Evolutionary conservation across 1,140 invertebrate species (phyloP).

Genomic region (Polypedilum vanderplanki): DNA sequence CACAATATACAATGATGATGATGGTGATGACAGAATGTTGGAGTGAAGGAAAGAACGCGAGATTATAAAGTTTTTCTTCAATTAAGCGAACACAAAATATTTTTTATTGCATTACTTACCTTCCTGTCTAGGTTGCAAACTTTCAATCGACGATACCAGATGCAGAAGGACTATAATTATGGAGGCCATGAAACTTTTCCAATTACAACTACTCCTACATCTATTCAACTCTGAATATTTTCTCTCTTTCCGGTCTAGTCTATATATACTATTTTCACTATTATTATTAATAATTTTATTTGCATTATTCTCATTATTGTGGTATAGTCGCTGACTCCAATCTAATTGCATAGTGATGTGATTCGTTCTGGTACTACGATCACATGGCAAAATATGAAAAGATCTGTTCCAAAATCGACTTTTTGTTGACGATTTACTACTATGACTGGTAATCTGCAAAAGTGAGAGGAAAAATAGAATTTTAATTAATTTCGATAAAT

Average conservation of each 20-base stretch:
- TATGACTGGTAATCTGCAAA: constrained; percentile 16
- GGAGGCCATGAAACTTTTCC: constrained; percentile 10
- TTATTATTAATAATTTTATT: constrained; percentile 17
- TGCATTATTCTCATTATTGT: constrained; percentile 10
- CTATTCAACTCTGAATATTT: background rate
- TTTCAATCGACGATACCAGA: background rate
- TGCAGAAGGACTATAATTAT: constrained; percentile 27
- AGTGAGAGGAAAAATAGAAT: background rate
- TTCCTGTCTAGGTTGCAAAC: constrained; percentile 22
- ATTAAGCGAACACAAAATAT: too few relatives aligned
- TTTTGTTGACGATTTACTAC: constrained; percentile 25
- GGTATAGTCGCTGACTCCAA: background rate
- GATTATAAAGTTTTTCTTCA: too few relatives aligned
- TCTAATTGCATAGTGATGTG: background rate
- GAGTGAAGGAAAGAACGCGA: too few relatives aligned
- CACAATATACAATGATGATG: background rate
- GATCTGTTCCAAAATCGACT: constrained; percentile 25
- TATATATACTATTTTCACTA: constrained; percentile 16
- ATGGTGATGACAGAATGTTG: background rate
- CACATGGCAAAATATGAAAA: constrained; percentile 9
- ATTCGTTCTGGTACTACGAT: background rate
- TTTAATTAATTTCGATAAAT: background rate
- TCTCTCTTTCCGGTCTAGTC: constrained; percentile 26
- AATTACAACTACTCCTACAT: constrained; percentile 6
- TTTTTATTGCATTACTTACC: background rate